Evolutionary conservation across 2,113 vertebrate genomes (phyloP).

Genomic region (Mesembrinibis cayennensis): DNA sequence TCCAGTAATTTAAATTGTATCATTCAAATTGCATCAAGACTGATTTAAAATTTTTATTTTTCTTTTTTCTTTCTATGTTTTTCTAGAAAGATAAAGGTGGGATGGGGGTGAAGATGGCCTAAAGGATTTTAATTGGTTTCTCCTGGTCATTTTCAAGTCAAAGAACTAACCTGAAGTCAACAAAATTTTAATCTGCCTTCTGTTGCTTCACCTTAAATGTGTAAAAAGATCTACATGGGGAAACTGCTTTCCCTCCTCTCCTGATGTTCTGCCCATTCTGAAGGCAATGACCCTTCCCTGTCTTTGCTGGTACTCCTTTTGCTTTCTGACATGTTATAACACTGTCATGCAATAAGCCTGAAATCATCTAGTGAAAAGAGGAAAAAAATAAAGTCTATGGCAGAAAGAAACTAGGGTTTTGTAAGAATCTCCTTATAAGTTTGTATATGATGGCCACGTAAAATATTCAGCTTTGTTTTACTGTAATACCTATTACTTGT

Average conservation of each 20-base stretch:
- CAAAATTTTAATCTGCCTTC: background rate
- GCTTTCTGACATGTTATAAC: background rate
- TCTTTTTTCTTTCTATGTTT: background rate
- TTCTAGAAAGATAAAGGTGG: background rate
- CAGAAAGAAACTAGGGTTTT: background rate
- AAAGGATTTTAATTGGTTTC: background rate
- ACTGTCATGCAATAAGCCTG: background rate
- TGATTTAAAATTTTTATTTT: background rate
- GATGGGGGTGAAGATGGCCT: background rate
- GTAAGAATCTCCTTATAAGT: background rate
- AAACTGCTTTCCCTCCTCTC: background rate
- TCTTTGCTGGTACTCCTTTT: background rate
- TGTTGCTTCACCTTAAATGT: background rate
- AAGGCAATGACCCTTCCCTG: background rate
- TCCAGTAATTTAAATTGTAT: background rate
- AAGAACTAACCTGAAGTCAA: background rate
- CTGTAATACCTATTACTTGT: background rate
- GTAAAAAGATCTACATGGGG: background rate
- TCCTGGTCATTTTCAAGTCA: background rate
- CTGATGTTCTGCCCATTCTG: background rate
- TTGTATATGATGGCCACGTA: background rate
- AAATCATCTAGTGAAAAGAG: background rate
- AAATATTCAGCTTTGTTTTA: background rate
- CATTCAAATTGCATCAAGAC: background rate
- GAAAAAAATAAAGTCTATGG: background rate